Base-by-base conservation (phyloP, 2,113 vertebrate species). In the Dicrurus megarhynchus region DNA sequence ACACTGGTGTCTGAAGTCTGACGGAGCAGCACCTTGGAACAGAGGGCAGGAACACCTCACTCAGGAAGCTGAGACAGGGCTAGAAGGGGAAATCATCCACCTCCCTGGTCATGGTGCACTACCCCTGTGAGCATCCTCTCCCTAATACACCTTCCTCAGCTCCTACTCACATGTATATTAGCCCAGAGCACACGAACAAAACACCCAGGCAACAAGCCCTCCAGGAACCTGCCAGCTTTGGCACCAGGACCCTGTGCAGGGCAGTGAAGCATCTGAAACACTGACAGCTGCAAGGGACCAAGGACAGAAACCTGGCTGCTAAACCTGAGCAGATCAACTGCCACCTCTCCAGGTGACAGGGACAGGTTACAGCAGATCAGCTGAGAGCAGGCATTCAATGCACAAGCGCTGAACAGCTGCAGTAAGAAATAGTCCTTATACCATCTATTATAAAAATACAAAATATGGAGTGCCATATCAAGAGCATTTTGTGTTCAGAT, bases 31-130 rank as follows among this genome's bases (percentile, higher is more conserved):
- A 60, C 61, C 60, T 71, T 2, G 2, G 33, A 37, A 26, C 24
- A 42, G 26, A 35, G 33, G 46, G 65, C 70, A 84, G 57, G 33
- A 87, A 74, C 1, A 1, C 17, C 41, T 77, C 10, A 9, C 33
- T 44, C 0, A 0, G 39, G 14, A 71, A 56, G 30, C 47, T 2
- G 2, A 76, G 37, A 26, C 13, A n/a, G 23, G 16, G 39, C 35
- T 55, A 19, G 32, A 37, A 47, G 35, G 28, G 20, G 37, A 60
- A 53, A 42, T 23, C 26, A 7, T 30, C 53, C 26, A 17, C 27
- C 39, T 49, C 13, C 19, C 14, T 20, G 10, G 6, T 26, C 11
- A 1, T 4, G 16, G 41, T 5, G 2, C 2, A 10, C 35, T 56
- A 57, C 27, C 35, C 35, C n/a, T 71, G 11, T 20, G 30, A 91